Evolutionary conservation across 2,113 vertebrate genomes (phyloP).

Genomic region (Marmota flaviventris): DNA sequence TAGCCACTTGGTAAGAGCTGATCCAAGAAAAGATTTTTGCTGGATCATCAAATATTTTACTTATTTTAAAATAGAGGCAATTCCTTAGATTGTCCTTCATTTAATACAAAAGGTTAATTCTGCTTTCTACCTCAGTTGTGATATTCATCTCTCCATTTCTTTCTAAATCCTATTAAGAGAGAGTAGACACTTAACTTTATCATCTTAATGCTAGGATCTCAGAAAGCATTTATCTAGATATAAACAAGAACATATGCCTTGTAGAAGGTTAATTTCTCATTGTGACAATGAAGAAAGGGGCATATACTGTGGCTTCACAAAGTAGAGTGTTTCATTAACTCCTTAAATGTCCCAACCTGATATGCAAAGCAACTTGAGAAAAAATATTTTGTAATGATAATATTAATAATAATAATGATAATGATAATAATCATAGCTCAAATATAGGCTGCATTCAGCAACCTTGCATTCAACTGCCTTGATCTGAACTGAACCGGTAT

Average conservation of each 20-base stretch:
- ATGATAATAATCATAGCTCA: background rate
- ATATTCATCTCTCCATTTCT: conserved; percentile 71
- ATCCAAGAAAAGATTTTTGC: conserved; percentile 46
- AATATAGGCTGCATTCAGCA: background rate
- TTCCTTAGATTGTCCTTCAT: conserved; percentile 65
- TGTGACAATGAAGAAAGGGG: conserved; percentile 14
- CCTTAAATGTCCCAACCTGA: background rate
- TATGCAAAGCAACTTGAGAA: conserved; percentile 45
- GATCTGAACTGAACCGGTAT: background rate
- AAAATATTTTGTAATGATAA: conserved; percentile 29
- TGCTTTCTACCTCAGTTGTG: conserved; percentile 52
- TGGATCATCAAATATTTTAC: conserved; percentile 60
- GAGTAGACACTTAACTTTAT: conserved; percentile 63
- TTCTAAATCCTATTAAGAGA: conserved; percentile 73
- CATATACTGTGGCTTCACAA: background rate
- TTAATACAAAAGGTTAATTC: conserved; percentile 69
- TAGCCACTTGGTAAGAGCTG: conserved; percentile 57
- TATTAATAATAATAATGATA: background rate
- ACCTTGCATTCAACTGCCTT: background rate
- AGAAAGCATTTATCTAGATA: conserved; percentile 65
- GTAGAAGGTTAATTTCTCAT: conserved; percentile 28
- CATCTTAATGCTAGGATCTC: conserved; percentile 71
- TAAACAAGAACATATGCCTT: conserved; percentile 50
- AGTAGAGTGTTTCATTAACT: background rate
- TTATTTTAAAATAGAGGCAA: conserved; percentile 55